Evolutionary conservation across 2,888 invertebrate genomes (phyloP).

Genomic region (Pyrrhia umbra): DNA sequence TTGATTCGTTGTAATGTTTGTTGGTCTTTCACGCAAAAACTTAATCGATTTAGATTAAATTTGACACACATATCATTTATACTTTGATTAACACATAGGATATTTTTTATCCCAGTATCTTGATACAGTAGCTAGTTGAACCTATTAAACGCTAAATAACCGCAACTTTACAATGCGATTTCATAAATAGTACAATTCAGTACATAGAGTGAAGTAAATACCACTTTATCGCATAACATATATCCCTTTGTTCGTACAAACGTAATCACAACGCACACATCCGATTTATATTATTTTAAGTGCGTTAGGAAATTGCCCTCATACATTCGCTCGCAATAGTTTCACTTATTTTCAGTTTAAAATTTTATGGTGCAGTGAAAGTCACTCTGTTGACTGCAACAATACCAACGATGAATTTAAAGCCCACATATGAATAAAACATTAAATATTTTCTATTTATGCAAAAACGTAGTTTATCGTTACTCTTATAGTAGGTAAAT

Average conservation of each 20-base stretch:
- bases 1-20: too few species aligned
- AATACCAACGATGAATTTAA: conserved; percentile 44
- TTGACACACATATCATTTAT: too few species aligned
- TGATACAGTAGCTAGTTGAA: too few species aligned
- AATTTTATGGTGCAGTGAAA: conserved; percentile 44
- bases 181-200: conserved; percentile 7
- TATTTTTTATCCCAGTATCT: too few species aligned
- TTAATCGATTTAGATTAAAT: too few species aligned
- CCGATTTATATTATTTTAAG: conserved; percentile 71
- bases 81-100: too few species aligned
- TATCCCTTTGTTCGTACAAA: conserved; percentile 46
- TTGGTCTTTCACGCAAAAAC: too few species aligned
- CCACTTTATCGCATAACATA: conserved; percentile 4
- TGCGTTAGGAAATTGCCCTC: conserved; percentile 73
- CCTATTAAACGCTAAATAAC: too few species aligned
- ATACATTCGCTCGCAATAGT: conserved; percentile 53
- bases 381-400: conserved; percentile 31
- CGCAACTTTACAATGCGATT: conserved; percentile 18
- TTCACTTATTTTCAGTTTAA: conserved; percentile 58
- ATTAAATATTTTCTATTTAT: conserved; percentile 17
- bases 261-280: conserved; percentile 69
- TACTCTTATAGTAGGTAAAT: neutral
- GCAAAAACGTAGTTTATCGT: conserved; percentile 21
- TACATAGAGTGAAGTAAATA: conserved; percentile 12
- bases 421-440: conserved; percentile 36